Evolutionary conservation across 1,140 invertebrate genomes (phyloP).

Genomic region (Apis florea): DNA sequence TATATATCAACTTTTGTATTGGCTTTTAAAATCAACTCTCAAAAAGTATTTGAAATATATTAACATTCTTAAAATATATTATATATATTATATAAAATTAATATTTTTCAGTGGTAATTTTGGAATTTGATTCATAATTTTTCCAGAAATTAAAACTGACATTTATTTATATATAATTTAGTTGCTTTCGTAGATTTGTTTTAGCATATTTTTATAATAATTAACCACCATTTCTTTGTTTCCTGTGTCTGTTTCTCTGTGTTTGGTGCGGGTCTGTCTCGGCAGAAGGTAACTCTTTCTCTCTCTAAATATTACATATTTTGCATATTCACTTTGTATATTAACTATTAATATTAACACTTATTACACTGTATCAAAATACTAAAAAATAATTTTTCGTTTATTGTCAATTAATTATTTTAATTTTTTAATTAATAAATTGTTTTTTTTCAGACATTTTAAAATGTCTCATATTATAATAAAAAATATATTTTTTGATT

Average conservation of each 20-base stretch:
- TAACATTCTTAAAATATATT: too few relatives aligned
- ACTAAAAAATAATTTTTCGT: slow-evolving; percentile 2
- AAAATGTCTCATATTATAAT: neutral
- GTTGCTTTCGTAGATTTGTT: slow-evolving; percentile 34
- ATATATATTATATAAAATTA: neutral
- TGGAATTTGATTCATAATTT: neutral
- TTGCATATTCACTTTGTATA: slow-evolving; percentile 28
- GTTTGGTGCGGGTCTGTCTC: slow-evolving; percentile 78
- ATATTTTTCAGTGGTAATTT: neutral
- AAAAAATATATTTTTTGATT: neutral
- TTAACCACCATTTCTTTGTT: slow-evolving; percentile 79
- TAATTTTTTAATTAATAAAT: neutral
- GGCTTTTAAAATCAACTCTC: too few relatives aligned
- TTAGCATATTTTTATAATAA: slow-evolving; percentile 47
- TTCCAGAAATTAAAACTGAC: neutral
- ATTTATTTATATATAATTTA: slow-evolving; percentile 24
- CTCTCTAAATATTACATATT: slow-evolving; percentile 35
- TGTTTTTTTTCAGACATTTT: neutral
- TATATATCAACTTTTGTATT: too few relatives aligned
- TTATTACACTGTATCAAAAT: neutral
- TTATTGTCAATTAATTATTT: slow-evolving; percentile 1
- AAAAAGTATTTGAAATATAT: too few relatives aligned
- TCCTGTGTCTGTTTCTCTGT: slow-evolving; percentile 79
- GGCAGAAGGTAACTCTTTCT: slow-evolving; percentile 80
- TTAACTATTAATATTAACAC: slow-evolving; percentile 18